Percentiles rank a stretch among this genome's conserved stretches.
phyloP scores from a whole-genome alignment of 2,888 invertebrate genomes.

The Portevinia maculata region DNA sequence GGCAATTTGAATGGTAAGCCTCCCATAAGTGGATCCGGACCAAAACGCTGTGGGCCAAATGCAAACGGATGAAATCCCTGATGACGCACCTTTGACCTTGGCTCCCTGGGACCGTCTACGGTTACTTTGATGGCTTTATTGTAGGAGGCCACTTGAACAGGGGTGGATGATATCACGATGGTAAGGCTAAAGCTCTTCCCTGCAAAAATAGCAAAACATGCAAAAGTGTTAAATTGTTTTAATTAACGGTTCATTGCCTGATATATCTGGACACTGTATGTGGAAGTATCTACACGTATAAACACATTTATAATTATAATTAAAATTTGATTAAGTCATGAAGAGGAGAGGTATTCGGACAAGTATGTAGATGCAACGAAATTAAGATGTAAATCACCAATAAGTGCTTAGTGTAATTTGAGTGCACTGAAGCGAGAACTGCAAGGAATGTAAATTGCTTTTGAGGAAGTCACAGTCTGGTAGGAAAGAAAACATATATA shows the following conservation, averaged over 20 bases:
- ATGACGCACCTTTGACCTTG: conserved; percentile 95
- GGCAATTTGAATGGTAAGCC: conserved; percentile 92
- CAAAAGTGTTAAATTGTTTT: conserved; percentile 47
- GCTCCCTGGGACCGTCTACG: conserved; percentile 99
- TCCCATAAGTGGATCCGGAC: conserved; percentile 90
- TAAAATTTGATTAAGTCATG: conserved; percentile 62
- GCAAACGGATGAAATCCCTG: conserved; percentile 95
- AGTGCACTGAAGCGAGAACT: conserved; percentile 14
- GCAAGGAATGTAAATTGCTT: conserved; percentile 33
- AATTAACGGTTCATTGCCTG: conserved; percentile 62
- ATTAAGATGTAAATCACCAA: conserved; percentile 60
- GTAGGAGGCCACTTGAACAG: conserved; percentile 98
- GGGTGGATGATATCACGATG: conserved; percentile 96
- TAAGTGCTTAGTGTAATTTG: conserved; percentile 15
- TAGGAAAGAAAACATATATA: too few species aligned
- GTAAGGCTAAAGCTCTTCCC: conserved; percentile 99
- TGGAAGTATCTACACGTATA: too few species aligned
- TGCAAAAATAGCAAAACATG: conserved; percentile 82
- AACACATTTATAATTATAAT: conserved; percentile 16
- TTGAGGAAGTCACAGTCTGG: conserved; percentile 14
- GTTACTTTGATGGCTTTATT: conserved; percentile 99
- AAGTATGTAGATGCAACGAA: conserved; percentile 26
- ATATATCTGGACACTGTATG: not conserved
- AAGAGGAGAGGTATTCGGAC: conserved; percentile 25
- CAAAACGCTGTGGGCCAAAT: conserved; percentile 92